These are phyloP conservation scores for Cacatua alba DNA, from an alignment of 2,113 vertebrate genomes.

Conservation along the genomic window DNA sequence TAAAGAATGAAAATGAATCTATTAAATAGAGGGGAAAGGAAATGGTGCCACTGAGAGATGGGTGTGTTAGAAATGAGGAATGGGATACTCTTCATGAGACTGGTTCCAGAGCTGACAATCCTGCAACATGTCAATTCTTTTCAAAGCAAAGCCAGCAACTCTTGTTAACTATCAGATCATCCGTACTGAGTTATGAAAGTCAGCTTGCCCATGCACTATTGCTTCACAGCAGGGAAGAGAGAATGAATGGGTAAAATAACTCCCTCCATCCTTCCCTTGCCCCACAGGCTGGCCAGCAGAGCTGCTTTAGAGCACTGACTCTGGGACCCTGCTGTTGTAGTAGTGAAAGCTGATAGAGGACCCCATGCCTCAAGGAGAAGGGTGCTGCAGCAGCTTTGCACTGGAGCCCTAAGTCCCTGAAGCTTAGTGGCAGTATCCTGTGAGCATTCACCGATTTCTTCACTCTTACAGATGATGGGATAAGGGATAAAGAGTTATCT, in stretches of 20 bases:
- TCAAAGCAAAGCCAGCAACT: neutral
- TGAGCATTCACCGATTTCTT: neutral
- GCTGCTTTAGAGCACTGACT: neutral
- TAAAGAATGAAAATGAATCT: constrained; percentile 32
- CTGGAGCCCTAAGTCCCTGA: neutral
- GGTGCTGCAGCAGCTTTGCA: neutral
- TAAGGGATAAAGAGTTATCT: neutral
- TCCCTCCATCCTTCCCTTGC: neutral
- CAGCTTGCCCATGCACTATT: neutral
- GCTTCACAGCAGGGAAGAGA: neutral
- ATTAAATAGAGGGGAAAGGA: neutral
- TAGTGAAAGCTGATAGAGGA: neutral
- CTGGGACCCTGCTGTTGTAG: neutral
- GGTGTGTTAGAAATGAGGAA: neutral
- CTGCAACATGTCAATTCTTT: neutral
- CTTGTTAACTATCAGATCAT: neutral
- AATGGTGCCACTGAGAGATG: neutral
- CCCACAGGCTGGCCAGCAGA: neutral
- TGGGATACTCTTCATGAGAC: neutral
- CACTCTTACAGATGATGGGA: neutral
- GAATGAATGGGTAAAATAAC: neutral
- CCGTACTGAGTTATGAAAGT: neutral
- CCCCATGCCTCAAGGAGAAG: neutral
- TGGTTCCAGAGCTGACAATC: neutral
- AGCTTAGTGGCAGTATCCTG: neutral